Conservation (phyloP, 2,888 invertebrate species). For the Chloromyia formosa region DNA sequence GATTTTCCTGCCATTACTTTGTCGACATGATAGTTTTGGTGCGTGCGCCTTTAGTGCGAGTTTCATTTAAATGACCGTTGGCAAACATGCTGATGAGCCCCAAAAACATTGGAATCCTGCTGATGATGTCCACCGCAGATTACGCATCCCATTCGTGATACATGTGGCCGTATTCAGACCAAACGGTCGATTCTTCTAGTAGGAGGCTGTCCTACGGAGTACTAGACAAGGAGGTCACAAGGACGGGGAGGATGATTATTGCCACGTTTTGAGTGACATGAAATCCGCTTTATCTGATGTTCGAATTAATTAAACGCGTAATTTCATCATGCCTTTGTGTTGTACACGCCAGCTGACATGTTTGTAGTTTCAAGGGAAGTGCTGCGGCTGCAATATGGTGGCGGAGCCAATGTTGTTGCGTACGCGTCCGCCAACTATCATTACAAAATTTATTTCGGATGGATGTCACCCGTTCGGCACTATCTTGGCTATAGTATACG, state of each 20-base stretch:
- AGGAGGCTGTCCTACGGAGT: no score
- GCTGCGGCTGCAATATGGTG: neutral
- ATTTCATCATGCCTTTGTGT: conserved; percentile 45
- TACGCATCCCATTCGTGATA: neutral
- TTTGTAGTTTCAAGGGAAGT: conserved; percentile 28
- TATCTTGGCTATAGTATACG: neutral
- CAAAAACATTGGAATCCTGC: neutral
- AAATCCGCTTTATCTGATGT: conserved; percentile 50
- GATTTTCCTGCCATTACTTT: conserved; percentile 42
- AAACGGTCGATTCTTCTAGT: neutral
- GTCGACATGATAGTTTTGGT: conserved; percentile 26
- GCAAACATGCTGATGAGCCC: neutral
- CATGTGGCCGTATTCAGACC: no score
- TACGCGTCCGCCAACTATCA: conserved; percentile 35
- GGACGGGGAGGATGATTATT: conserved; percentile 3
- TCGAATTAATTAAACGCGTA: conserved; percentile 50
- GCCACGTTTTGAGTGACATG: conserved; percentile 48
- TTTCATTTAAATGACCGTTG: conserved; percentile 27
- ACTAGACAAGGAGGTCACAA: neutral
- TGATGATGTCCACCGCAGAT: neutral
- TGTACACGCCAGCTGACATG: conserved; percentile 33
- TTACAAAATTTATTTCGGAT: conserved; percentile 34
- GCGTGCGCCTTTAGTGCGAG: neutral
- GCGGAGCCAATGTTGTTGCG: conserved; percentile 2
- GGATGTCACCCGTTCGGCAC: conserved; percentile 23